A percentile compares a stretch with the other conserved stretches of the same genome.
These are phyloP conservation scores for Drosophila watanabei DNA, from an alignment of 1,140 invertebrate species.

Conservation along the genomic window DNA sequence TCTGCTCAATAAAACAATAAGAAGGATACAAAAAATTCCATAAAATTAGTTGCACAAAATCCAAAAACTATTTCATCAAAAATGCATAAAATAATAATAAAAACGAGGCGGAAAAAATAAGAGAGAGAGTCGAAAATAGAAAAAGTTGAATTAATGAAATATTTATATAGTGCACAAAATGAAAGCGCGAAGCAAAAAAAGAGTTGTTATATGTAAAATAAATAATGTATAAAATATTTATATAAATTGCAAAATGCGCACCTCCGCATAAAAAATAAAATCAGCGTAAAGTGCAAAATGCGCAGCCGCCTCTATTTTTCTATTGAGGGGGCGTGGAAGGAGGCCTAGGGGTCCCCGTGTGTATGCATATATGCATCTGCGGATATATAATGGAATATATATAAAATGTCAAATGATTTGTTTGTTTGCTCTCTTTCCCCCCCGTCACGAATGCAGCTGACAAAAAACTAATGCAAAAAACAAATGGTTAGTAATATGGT, in stretches of 20 bases:
- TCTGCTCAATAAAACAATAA: constrained; percentile 27
- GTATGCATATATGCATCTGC: constrained; percentile 33
- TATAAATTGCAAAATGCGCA: constrained; percentile 81
- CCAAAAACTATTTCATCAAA: constrained; percentile 81
- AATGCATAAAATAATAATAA: constrained; percentile 75
- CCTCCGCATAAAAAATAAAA: constrained; percentile 63
- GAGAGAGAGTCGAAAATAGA: constrained; percentile 47
- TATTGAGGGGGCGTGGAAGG: constrained; percentile 52
- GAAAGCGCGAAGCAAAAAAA: constrained; percentile 46
- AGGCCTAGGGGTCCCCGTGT: constrained; percentile 16
- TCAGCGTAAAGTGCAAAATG: constrained; percentile 65
- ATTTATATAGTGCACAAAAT: constrained; percentile 74
- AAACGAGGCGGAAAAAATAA: constrained; percentile 32
- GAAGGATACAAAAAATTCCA: constrained; percentile 30
- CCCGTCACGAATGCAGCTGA: constrained; percentile 32
- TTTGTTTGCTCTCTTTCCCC: constrained; percentile 28
- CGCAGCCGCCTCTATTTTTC: constrained; percentile 80
- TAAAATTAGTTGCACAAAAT: constrained; percentile 75
- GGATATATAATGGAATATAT: constrained; percentile 65
- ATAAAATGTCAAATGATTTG: constrained; percentile 75
- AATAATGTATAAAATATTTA: constrained; percentile 83
- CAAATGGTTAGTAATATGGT: constrained; percentile 75
- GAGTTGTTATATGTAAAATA: constrained; percentile 74
- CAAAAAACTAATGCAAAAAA: constrained; percentile 79
- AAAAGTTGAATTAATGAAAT: constrained; percentile 79